Percentiles rank a stretch among this genome's conserved stretches.
Evolutionary conservation across 1,140 invertebrate genomes (phyloP).

Genomic region (Drosophila subobscura): DNA sequence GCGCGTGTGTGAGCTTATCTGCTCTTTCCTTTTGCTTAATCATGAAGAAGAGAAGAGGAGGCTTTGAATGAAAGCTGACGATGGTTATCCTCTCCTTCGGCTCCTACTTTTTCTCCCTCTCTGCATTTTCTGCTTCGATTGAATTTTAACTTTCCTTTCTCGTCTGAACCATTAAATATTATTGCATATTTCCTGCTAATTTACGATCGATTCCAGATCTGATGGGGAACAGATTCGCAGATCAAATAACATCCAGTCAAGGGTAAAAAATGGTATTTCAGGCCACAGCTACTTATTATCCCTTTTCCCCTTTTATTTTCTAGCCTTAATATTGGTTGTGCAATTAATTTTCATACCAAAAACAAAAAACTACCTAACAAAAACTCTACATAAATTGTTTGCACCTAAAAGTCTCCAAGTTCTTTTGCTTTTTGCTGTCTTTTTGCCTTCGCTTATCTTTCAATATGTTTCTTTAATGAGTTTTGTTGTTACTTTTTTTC

Average conservation of each 20-base stretch:
- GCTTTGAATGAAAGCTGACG: conserved; percentile 1
- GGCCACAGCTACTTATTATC: neutral
- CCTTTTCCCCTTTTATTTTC: conserved; percentile 11
- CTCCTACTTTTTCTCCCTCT: too few species aligned
- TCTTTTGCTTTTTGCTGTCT: conserved; percentile 11
- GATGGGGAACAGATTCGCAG: neutral
- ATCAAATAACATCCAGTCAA: conserved; percentile 9
- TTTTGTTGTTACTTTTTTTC: conserved; percentile 38
- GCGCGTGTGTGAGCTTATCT: conserved; percentile 10
- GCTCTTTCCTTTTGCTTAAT: neutral
- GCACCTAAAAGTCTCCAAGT: conserved; percentile 8
- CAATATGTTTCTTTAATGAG: conserved; percentile 48
- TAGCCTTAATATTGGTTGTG: neutral
- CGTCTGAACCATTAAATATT: conserved; percentile 17
- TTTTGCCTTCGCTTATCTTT: conserved; percentile 20
- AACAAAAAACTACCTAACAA: conserved; percentile 1
- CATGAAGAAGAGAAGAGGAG: neutral
- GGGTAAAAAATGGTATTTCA: neutral
- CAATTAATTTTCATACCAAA: neutral
- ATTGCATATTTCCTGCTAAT: conserved; percentile 12
- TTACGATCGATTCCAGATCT: conserved; percentile 21
- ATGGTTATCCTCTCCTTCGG: neutral
- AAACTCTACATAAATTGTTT: conserved; percentile 27
- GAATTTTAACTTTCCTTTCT: conserved; percentile 28
- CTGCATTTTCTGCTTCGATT: too few species aligned